Conservation (phyloP, 1,140 invertebrate genomes). For the Pinna nobilis region DNA sequence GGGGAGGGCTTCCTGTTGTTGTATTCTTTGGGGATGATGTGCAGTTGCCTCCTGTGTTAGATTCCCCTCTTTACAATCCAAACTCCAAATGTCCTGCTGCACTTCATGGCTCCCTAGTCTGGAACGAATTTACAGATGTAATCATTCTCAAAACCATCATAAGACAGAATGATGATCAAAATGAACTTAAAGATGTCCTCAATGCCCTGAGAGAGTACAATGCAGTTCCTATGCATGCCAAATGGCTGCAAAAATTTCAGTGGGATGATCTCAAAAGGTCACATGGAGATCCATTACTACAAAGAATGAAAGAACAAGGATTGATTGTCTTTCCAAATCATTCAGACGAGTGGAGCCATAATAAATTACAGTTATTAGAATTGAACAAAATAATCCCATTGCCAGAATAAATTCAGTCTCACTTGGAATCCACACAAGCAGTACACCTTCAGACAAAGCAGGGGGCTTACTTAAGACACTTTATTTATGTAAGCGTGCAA, state of each 20-base stretch:
- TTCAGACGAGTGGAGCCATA: conserved; percentile 12
- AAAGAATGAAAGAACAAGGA: conserved; percentile 5
- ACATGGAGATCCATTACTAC: conserved; percentile 11
- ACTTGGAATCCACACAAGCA: conserved; percentile 26
- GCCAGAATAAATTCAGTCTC: conserved; percentile 16
- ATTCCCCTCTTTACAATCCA: conserved; percentile 40
- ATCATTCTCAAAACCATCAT: conserved; percentile 30
- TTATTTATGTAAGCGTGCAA: conserved; percentile 31
- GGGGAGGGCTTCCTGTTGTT: conserved; percentile 45
- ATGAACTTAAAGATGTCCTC: conserved; percentile 19
- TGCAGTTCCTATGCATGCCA: not conserved
- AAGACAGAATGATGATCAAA: conserved; percentile 2
- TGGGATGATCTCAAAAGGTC: conserved; percentile 21
- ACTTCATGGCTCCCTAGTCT: conserved; percentile 42
- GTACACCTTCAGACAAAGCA: not conserved
- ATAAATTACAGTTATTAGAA: conserved; percentile 26
- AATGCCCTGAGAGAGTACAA: conserved; percentile 22
- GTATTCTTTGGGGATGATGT: conserved; percentile 51
- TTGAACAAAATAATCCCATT: conserved; percentile 20
- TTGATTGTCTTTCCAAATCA: conserved; percentile 35
- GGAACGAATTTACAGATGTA: conserved; percentile 30
- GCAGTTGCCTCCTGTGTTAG: conserved; percentile 46
- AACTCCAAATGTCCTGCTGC: conserved; percentile 18
- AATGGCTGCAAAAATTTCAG: conserved; percentile 41
- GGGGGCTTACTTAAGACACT: not conserved